Conservation (phyloP, 2,797 vertebrate species). For the Jordanella pulchra region DNA sequence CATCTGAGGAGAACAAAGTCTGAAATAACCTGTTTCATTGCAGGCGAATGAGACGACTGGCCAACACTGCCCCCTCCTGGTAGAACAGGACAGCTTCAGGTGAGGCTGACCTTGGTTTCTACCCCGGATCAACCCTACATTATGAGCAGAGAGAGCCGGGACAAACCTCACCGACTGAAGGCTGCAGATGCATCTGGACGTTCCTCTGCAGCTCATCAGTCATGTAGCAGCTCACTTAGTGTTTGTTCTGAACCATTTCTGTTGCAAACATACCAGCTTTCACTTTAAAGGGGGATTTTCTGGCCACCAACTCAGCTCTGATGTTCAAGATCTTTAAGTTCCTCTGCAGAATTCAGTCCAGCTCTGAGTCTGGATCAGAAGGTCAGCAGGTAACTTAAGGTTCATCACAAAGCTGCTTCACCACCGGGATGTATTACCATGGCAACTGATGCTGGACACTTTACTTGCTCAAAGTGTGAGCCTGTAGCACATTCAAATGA, state of each 20-base stretch:
- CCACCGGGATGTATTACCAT: not conserved
- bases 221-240: not conserved
- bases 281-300: no score
- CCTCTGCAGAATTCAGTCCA: not conserved
- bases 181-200: slow-evolving; percentile 22
- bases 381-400: not conserved
- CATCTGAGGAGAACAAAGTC: not conserved
- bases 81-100: slow-evolving; percentile 64
- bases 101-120: not conserved
- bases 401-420: not conserved
- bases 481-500: no score
- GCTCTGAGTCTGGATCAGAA: not conserved
- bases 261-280: not conserved
- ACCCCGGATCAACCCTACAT: slow-evolving; percentile 6
- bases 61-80: slow-evolving; percentile 86
- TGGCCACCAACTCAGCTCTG: not conserved
- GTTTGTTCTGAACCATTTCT: not conserved
- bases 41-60: slow-evolving; percentile 79
- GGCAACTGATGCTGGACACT: not conserved
- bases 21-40: not conserved
- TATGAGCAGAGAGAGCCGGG: slow-evolving; percentile 28
- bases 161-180: slow-evolving; percentile 9
- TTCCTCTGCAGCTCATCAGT: slow-evolving; percentile 24
- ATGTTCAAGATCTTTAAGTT: not conserved
- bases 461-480: not conserved